A percentile compares a stretch with the other conserved stretches of the same genome.
phyloP scores from a whole-genome alignment of 2,113 vertebrate genomes.

The Festucalex cinctus region DNA sequence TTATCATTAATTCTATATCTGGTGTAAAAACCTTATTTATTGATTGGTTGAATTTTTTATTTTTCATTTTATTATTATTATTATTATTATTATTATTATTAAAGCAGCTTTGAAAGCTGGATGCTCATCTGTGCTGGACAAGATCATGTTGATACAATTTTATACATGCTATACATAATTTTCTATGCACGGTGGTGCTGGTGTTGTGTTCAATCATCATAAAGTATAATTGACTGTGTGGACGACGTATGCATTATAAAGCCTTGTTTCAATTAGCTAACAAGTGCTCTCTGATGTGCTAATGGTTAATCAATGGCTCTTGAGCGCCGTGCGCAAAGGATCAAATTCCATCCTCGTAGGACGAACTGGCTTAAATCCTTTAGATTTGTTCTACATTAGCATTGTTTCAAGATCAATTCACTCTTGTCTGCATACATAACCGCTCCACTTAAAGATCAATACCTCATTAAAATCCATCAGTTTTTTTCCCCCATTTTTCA shows the following conservation, averaged over 20 bases:
- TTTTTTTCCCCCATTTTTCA: background rate
- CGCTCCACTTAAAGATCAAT: background rate
- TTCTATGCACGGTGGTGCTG: background rate
- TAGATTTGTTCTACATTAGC: background rate
- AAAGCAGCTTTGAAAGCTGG: background rate
- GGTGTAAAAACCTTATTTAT: no score
- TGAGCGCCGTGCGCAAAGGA: background rate
- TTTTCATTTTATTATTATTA: no score
- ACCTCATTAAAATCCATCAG: background rate
- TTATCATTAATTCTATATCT: no score
- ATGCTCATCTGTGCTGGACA: no score
- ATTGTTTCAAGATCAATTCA: background rate
- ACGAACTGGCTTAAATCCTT: background rate
- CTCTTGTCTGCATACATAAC: background rate
- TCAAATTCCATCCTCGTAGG: slow-evolving; percentile 2
- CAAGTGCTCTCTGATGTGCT: slow-evolving; percentile 6
- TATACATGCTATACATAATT: background rate
- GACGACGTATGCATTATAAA: background rate
- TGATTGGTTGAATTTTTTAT: no score
- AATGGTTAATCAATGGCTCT: background rate
- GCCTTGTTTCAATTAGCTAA: slow-evolving; percentile 1
- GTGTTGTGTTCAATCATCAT: background rate
- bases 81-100: no score
- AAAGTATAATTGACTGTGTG: background rate
- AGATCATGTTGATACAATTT: background rate